Evolutionary conservation across 2,888 invertebrate species (phyloP).

Genomic region (Drosophila crucigera): DNA sequence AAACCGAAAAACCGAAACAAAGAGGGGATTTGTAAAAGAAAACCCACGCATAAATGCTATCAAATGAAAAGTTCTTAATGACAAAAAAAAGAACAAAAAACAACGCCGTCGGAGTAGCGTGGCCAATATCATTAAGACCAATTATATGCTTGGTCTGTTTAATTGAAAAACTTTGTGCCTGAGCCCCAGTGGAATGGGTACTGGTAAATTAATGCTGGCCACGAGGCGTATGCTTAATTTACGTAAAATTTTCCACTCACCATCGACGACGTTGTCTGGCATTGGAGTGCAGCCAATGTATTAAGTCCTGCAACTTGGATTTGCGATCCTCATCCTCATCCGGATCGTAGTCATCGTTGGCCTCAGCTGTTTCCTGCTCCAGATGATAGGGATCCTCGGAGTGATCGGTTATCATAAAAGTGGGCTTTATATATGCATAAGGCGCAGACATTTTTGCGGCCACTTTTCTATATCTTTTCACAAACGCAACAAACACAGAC

Average conservation of each 20-base stretch:
- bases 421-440: conserved; percentile 62
- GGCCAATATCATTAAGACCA: conserved; percentile 10
- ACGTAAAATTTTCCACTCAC: conserved; percentile 59
- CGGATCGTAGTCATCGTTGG: conserved; percentile 51
- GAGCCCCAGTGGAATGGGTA: neutral
- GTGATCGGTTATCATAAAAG: conserved; percentile 70
- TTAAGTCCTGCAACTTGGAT: conserved; percentile 77
- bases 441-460: conserved; percentile 54
- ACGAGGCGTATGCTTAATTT: conserved; percentile 52
- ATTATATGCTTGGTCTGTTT: conserved; percentile 48
- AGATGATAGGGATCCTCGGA: conserved; percentile 65
- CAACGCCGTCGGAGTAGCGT: conserved; percentile 1
- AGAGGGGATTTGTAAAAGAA: neutral
- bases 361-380: conserved; percentile 5
- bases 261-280: conserved; percentile 63
- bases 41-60: conserved; percentile 6
- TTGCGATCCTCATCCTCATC: conserved; percentile 67
- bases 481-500: neutral
- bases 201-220: conserved; percentile 1
- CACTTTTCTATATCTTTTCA: neutral
- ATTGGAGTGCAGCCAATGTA: conserved; percentile 77
- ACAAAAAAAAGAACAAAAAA: neutral
- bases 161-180: conserved; percentile 49
- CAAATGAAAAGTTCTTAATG: conserved; percentile 29
- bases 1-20: neutral